These are phyloP conservation scores for Timandra comae DNA, from an alignment of 2,888 invertebrate genomes.

Conservation along the genomic window DNA sequence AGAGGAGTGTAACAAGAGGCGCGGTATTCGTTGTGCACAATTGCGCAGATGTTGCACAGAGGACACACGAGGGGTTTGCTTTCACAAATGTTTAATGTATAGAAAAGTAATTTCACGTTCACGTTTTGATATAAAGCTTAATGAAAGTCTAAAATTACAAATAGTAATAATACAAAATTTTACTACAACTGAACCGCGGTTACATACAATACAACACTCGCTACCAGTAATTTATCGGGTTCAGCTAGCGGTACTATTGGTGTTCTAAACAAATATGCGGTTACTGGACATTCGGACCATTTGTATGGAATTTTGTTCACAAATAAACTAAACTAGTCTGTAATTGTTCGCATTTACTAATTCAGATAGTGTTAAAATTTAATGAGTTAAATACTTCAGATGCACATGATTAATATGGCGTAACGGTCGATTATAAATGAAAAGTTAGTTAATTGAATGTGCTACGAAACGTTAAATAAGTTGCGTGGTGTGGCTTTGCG, in stretches of 20 bases:
- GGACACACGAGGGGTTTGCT: constrained; percentile 30
- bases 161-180: constrained; percentile 30
- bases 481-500: constrained; percentile 20
- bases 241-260: constrained; percentile 49
- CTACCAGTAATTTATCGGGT: constrained; percentile 52
- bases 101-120: constrained; percentile 28
- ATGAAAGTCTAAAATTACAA: constrained; percentile 26
- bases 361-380: too few species aligned
- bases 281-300: constrained; percentile 36
- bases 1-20: constrained; percentile 45
- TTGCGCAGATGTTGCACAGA: constrained; percentile 53
- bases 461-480: constrained; percentile 33
- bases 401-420: too few species aligned
- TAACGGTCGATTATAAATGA: too few species aligned
- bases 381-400: too few species aligned
- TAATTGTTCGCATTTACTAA: too few species aligned
- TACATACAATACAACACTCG: constrained; percentile 36
- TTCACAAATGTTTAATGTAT: constrained; percentile 32
- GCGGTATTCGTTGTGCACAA: constrained; percentile 27
- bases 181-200: constrained; percentile 37
- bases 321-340: too few species aligned
- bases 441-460: constrained; percentile 35
- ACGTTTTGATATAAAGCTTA: constrained; percentile 24
- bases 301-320: too few species aligned
- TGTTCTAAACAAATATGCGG: constrained; percentile 46